Percentiles rank a stretch among this genome's conserved stretches.
phyloP scores from a whole-genome alignment of 2,888 invertebrate genomes.

The Lasioglossum pauxillum region DNA sequence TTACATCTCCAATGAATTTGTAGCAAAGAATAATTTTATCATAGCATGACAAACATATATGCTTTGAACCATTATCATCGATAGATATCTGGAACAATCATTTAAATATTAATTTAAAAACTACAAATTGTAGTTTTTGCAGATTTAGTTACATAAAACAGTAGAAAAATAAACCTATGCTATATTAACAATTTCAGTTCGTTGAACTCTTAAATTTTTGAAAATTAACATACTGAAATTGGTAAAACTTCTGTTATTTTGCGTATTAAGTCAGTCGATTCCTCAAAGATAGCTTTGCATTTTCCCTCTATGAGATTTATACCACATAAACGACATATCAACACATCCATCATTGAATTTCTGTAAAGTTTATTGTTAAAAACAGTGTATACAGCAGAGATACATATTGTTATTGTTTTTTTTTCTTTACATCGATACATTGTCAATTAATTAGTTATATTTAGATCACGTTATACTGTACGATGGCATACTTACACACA shows the following conservation, averaged over 20 bases:
- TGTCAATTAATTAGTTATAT: neutral
- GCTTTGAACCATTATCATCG: constrained; percentile 62
- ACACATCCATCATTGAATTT: constrained; percentile 56
- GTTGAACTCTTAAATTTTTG: neutral
- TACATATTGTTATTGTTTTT: constrained; percentile 1
- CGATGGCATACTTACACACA: constrained; percentile 49
- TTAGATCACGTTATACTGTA: neutral
- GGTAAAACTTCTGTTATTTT: constrained; percentile 68
- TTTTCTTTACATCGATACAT: neutral
- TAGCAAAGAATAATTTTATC: constrained; percentile 59
- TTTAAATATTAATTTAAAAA: constrained; percentile 19
- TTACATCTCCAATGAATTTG: constrained; percentile 63
- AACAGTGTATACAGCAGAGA: neutral
- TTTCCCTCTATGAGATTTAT: constrained; percentile 35
- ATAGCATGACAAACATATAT: constrained; percentile 64
- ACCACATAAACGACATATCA: constrained; percentile 69
- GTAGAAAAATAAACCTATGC: neutral
- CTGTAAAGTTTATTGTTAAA: constrained; percentile 37
- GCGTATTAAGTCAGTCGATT: constrained; percentile 53
- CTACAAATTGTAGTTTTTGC: neutral
- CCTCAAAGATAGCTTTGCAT: constrained; percentile 61
- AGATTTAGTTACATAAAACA: constrained; percentile 4
- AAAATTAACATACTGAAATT: constrained; percentile 58
- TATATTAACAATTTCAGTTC: neutral
- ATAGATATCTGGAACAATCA: constrained; percentile 64